These are phyloP conservation scores for Trinorchestia longiramus DNA, from an alignment of 1,140 invertebrate genomes.

Conservation along the genomic window DNA sequence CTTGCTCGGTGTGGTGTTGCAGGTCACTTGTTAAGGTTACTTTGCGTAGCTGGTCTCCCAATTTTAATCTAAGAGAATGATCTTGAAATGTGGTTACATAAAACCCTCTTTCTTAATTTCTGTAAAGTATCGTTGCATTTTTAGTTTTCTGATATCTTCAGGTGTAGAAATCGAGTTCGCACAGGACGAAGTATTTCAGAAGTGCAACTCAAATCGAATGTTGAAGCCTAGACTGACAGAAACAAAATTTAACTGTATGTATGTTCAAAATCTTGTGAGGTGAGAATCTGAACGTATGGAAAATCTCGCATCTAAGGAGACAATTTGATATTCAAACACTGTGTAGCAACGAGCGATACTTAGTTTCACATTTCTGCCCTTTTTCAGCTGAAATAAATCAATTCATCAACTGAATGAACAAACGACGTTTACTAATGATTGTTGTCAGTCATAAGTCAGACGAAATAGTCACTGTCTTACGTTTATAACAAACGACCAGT, in stretches of 20 bases:
- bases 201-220: not conserved
- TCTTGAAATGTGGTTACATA: no score
- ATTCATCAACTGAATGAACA: not conserved
- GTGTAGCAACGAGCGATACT: not conserved
- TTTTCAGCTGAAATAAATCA: not conserved
- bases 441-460: not conserved
- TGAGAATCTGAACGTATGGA: not conserved
- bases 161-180: not conserved
- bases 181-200: not conserved
- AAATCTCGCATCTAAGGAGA: not conserved
- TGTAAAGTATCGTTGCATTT: no score
- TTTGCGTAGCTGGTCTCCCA: no score
- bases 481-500: not conserved
- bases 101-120: no score
- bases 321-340: not conserved
- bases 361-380: not conserved
- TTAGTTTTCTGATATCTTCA: no score
- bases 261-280: no score
- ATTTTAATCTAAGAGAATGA: no score
- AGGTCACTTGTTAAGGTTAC: no score
- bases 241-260: not conserved
- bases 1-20: no score
- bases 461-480: not conserved
- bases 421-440: not conserved
- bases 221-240: not conserved